Conservation (phyloP, 1,140 invertebrate genomes). For the Teleogryllus occipitalis region DNA sequence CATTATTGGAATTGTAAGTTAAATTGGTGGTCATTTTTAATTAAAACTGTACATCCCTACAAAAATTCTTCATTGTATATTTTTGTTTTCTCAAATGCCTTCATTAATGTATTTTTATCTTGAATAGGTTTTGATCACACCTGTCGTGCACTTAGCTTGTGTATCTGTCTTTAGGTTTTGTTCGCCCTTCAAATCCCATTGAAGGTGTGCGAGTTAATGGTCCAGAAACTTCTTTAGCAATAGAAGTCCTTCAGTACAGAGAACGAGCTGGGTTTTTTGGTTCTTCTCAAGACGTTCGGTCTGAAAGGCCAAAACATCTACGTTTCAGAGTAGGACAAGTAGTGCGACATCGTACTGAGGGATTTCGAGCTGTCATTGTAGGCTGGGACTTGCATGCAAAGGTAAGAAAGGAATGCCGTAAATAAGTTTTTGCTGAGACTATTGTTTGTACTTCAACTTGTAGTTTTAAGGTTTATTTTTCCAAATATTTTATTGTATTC, state of each 20-base stretch:
- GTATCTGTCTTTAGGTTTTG: not conserved
- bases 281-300: slow-evolving; percentile 34
- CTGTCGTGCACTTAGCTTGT: not conserved
- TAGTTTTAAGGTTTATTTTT: not conserved
- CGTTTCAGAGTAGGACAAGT: slow-evolving; percentile 46
- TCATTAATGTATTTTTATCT: too few species aligned
- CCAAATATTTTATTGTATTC: not conserved
- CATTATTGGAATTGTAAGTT: too few species aligned
- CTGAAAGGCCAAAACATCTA: slow-evolving; percentile 34
- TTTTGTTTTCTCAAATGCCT: too few species aligned
- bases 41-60: too few species aligned
- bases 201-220: not conserved
- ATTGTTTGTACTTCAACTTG: not conserved
- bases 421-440: not conserved
- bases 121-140: too few species aligned
- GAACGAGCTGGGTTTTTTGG: slow-evolving; percentile 24
- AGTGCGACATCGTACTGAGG: slow-evolving; percentile 40
- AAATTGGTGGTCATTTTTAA: too few species aligned
- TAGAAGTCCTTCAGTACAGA: slow-evolving; percentile 38
- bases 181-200: not conserved
- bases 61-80: too few species aligned
- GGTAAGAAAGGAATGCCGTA: slow-evolving; percentile 24
- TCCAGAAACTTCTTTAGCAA: slow-evolving; percentile 33
- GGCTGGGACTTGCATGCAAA: slow-evolving; percentile 44
- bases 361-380: slow-evolving; percentile 45